These are phyloP conservation scores for Drymodes brunneopygia DNA, from an alignment of 2,113 vertebrate species.

Conservation along the genomic window DNA sequence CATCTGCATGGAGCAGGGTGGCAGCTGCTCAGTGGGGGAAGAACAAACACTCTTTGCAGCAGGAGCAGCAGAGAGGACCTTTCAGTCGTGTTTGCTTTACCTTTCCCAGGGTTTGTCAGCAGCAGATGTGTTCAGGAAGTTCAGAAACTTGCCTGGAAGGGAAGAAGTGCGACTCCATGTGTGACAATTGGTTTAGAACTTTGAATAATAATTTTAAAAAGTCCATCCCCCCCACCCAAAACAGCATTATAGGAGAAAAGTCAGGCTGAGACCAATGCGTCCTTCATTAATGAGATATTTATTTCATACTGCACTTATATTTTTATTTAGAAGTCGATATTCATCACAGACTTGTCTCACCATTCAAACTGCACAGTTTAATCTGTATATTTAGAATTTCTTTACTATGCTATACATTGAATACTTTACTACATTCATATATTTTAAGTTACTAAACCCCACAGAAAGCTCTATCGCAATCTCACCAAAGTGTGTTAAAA, in stretches of 20 bases:
- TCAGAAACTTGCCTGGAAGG: neutral
- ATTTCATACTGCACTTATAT: neutral
- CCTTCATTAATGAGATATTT: neutral
- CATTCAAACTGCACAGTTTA: neutral
- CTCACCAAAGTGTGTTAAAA: neutral
- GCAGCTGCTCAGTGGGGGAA: conserved; percentile 66
- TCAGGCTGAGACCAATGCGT: neutral
- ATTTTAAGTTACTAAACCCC: neutral
- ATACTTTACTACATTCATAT: neutral
- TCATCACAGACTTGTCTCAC: neutral
- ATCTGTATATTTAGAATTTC: neutral
- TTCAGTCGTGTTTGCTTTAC: conserved; percentile 58
- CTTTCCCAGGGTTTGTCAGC: conserved; percentile 53
- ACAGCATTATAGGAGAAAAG: neutral
- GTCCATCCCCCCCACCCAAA: neutral
- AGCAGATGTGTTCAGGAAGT: conserved; percentile 70
- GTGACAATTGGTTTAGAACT: neutral
- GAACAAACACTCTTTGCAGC: conserved; percentile 51
- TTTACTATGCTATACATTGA: neutral
- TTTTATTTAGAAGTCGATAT: neutral
- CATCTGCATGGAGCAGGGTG: neutral
- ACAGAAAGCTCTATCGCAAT: neutral
- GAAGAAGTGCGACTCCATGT: neutral
- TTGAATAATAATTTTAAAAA: accelerated
- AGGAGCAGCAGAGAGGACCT: conserved; percentile 58